Conservation (phyloP, 2,888 invertebrate genomes). For the Lordiphosa fenestrarum region DNA sequence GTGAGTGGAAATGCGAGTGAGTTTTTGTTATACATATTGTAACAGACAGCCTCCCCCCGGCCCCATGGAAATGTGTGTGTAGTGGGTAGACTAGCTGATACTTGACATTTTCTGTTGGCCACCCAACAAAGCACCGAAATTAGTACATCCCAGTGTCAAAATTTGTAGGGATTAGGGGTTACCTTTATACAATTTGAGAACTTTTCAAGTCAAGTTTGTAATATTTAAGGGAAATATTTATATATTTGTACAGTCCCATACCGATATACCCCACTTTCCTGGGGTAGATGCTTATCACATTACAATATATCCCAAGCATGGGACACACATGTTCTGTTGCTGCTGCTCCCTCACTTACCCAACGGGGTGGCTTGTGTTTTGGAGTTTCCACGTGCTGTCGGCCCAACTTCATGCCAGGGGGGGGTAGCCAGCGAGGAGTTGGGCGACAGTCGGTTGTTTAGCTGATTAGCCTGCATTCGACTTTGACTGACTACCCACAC, state of each 20-base stretch:
- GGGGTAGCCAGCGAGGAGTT: conserved; percentile 25
- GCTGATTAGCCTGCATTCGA: conserved; percentile 50
- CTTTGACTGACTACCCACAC: conserved; percentile 17
- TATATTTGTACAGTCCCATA: too few species aligned
- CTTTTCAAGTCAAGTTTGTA: too few species aligned
- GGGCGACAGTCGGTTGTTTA: conserved; percentile 47
- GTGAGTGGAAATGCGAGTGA: conserved; percentile 25
- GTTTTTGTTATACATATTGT: conserved; percentile 4
- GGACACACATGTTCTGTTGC: conserved; percentile 3
- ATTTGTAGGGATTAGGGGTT: too few species aligned
- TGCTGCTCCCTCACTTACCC: conserved; percentile 27
- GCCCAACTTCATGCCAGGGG: conserved; percentile 38
- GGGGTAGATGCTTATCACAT: conserved; percentile 44
- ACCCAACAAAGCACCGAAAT: too few species aligned
- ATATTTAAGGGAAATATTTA: too few species aligned
- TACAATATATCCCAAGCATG: conserved; percentile 31
- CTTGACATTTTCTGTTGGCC: too few species aligned
- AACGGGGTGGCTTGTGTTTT: conserved; percentile 61
- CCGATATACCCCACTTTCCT: background rate
- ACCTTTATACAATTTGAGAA: too few species aligned
- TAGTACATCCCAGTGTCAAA: too few species aligned
- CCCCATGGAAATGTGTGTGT: too few species aligned
- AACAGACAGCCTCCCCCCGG: too few species aligned
- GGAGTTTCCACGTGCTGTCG: conserved; percentile 63
- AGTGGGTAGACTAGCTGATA: too few species aligned